Conservation (phyloP, 2,888 invertebrate genomes). For the Sialis fuliginosa region DNA sequence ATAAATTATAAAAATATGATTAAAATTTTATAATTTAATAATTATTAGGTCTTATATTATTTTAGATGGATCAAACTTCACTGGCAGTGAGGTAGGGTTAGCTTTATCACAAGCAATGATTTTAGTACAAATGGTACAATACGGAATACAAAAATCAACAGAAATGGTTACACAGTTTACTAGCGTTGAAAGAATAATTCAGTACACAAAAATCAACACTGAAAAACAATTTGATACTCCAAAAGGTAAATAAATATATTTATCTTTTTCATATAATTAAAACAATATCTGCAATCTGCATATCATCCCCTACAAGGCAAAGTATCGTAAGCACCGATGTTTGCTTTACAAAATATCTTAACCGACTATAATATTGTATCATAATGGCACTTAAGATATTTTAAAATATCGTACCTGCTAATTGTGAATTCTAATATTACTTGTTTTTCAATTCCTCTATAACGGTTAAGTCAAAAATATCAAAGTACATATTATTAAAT, state of each 20-base stretch:
- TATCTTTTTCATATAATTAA: too few relatives aligned
- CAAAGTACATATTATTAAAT: too few relatives aligned
- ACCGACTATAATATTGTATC: too few relatives aligned
- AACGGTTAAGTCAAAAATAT: too few relatives aligned
- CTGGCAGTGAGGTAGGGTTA: conserved; percentile 47
- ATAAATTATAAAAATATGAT: background rate
- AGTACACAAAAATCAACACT: conserved; percentile 55
- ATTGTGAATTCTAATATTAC: too few relatives aligned
- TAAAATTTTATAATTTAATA: background rate
- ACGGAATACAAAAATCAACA: conserved; percentile 61
- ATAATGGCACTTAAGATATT: too few relatives aligned
- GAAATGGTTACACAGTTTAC: conserved; percentile 65
- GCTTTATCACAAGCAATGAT: conserved; percentile 55
- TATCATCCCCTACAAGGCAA: too few relatives aligned
- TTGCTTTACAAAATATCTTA: too few relatives aligned
- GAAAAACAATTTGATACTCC: conserved; percentile 48
- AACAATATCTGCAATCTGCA: too few relatives aligned
- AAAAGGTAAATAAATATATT: conserved; percentile 12
- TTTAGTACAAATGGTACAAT: conserved; percentile 64
- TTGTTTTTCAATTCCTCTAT: too few relatives aligned
- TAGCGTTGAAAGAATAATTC: conserved; percentile 63
- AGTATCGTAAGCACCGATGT: too few relatives aligned
- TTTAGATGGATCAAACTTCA: conserved; percentile 13
- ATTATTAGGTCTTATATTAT: background rate
- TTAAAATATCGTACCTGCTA: too few relatives aligned